A percentile compares a stretch with the other conserved stretches of the same genome.
phyloP scores from a whole-genome alignment of 2,113 vertebrate species.

The Emberiza fucata region DNA sequence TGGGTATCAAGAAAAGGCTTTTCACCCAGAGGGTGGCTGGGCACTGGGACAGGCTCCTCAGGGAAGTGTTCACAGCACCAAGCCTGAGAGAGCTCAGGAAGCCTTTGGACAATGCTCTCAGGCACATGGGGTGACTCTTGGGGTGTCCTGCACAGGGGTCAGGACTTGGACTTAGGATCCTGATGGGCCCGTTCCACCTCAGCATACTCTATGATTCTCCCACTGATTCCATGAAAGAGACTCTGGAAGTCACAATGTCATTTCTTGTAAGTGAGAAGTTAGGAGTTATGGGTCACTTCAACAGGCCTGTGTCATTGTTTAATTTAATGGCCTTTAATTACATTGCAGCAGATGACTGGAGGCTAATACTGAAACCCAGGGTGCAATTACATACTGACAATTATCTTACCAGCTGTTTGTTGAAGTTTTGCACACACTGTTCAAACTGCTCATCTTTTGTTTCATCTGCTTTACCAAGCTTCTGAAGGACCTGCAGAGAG shows the following conservation, averaged over 20 bases:
- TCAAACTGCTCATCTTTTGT: conserved; percentile 96
- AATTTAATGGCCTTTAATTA: neutral
- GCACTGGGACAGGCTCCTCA: neutral
- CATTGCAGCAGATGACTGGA: neutral
- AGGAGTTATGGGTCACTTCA: neutral
- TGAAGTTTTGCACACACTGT: conserved; percentile 96
- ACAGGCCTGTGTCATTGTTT: neutral
- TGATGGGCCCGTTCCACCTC: neutral
- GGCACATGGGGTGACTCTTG: neutral
- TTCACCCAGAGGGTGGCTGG: accelerated
- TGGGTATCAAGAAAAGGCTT: neutral
- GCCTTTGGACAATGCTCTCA: accelerated
- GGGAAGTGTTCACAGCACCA: neutral
- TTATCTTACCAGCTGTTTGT: conserved; percentile 91
- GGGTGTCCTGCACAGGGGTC: neutral
- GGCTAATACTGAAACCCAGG: neutral
- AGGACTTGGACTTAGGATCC: neutral
- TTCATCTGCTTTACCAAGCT: conserved; percentile 97
- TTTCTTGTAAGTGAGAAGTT: neutral
- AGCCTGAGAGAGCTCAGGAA: neutral
- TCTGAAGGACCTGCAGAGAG: conserved; percentile 88
- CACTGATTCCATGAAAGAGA: neutral
- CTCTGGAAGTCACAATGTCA: neutral
- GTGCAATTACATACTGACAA: neutral
- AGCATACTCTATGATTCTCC: neutral